These are phyloP conservation scores for Orchestia grillus DNA, from an alignment of 1,140 invertebrate species.

Conservation along the genomic window DNA sequence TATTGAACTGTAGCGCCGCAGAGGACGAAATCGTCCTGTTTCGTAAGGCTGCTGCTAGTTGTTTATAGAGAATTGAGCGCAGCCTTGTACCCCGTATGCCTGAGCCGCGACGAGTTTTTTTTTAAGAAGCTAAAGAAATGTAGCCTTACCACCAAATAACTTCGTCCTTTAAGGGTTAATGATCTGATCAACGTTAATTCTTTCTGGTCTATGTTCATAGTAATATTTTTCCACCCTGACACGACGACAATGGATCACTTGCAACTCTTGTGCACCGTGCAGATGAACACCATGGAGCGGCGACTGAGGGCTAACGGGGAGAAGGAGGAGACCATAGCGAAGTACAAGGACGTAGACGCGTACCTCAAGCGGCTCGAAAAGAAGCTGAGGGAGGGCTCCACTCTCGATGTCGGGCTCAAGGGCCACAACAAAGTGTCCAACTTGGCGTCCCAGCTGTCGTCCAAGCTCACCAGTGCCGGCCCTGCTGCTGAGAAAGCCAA, in stretches of 20 bases:
- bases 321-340: conserved; percentile 71
- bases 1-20: too few species aligned
- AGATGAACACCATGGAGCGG: conserved; percentile 85
- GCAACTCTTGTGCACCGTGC: conserved; percentile 58
- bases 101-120: too few species aligned
- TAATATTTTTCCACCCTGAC: too few species aligned
- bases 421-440: conserved; percentile 89
- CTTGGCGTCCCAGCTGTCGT: conserved; percentile 84
- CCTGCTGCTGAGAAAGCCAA: conserved; percentile 69
- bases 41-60: too few species aligned
- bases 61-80: too few species aligned
- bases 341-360: conserved; percentile 83
- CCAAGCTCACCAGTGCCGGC: conserved; percentile 74
- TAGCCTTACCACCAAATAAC: too few species aligned
- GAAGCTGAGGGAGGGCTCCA: conserved; percentile 84
- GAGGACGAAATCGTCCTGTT: too few species aligned
- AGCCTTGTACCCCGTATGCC: too few species aligned
- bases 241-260: not conserved
- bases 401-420: conserved; percentile 77
- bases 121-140: too few species aligned
- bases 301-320: conserved; percentile 77
- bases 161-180: too few species aligned
- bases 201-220: too few species aligned
- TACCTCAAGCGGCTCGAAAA: conserved; percentile 84
- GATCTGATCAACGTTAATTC: too few species aligned